Conservation (phyloP, 1,140 invertebrate species). For the Cydia splendana region DNA sequence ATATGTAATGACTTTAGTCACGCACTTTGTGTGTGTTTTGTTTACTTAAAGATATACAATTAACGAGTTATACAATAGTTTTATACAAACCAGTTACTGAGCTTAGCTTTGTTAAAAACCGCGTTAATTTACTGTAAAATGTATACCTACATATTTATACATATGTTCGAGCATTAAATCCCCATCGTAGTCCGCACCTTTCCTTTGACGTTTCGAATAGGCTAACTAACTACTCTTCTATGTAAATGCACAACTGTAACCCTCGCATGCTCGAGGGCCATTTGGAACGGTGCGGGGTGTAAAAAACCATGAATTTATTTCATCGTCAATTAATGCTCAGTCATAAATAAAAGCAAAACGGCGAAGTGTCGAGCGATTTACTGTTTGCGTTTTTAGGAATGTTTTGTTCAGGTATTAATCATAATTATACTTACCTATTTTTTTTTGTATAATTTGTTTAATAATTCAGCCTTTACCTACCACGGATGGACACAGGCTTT, state of each 20-base stretch:
- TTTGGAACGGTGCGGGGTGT: conserved; percentile 25
- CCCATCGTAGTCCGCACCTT: not conserved
- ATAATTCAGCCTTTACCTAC: too few species aligned
- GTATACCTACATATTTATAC: too few species aligned
- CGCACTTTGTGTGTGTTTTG: conserved; percentile 14
- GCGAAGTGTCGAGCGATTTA: conserved; percentile 28
- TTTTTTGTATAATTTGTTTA: too few species aligned
- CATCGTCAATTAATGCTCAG: conserved; percentile 28
- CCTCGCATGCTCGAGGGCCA: conserved; percentile 18
- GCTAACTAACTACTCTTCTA: conserved; percentile 9
- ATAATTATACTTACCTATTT: not conserved
- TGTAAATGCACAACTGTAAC: conserved; percentile 18
- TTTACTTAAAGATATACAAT: not conserved
- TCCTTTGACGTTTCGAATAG: not conserved
- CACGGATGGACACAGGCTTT: too few species aligned
- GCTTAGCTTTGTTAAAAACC: too few species aligned
- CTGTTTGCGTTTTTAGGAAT: conserved; percentile 8
- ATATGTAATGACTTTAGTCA: conserved; percentile 17
- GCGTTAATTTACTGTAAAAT: too few species aligned
- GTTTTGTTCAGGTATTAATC: not conserved
- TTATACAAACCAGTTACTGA: not conserved
- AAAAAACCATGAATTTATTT: conserved; percentile 28
- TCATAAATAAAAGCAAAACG: conserved; percentile 27
- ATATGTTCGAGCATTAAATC: too few species aligned
- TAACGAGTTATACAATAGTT: not conserved